Base-by-base conservation (phyloP, 2,797 vertebrate species). In the Lemur catta region DNA sequence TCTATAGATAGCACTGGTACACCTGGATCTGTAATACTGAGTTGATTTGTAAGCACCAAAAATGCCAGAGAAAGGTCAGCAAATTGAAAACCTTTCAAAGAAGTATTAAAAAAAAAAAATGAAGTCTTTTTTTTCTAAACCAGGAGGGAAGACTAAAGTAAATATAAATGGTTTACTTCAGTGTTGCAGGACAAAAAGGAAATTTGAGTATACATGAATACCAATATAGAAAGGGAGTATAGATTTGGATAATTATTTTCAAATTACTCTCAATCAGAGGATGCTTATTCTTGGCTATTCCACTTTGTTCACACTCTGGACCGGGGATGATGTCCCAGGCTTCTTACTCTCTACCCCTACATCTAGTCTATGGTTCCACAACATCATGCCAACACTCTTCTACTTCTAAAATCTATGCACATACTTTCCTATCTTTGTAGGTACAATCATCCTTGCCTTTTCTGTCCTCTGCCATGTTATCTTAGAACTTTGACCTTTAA, bases 81-180 rank as follows among this genome's bases (percentile, higher is more conserved):
- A 78, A 90, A 95, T 93, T 91, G 20, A 84, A 92, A 96, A n/a
- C 48, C 96, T 97, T 96, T 96, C 67, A 87, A 46, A n/a, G 71
- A 92, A 92, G 50, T 89, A 2, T 91, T 28, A n/a, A 7, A 22
- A 78, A 50, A 78, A 50, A 78, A 57, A 76, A 67, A 28, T 67
- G 24, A n/a, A 7, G 1, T 2, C 0, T 18, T 15, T 55, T 78
- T 95, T 48, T 84, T 72, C 50, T 63, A 52, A 94, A 71, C 11
- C 41, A 48, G 41, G 12, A 67, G 33, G 3, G 67, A 55, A 88
- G 35, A 46, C 28, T 93, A 55, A 92, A 89, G 48, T 80, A 89
- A 90, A 94, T 86, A 93, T 76, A 76, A 85, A 87, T n/a, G 59
- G 33, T 79, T 95, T 80, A 55, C 79, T 85, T 89, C 50, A 92